These are phyloP conservation scores for Brachirus orientalis DNA, from an alignment of 2,113 vertebrate species.

Conservation along the genomic window DNA sequence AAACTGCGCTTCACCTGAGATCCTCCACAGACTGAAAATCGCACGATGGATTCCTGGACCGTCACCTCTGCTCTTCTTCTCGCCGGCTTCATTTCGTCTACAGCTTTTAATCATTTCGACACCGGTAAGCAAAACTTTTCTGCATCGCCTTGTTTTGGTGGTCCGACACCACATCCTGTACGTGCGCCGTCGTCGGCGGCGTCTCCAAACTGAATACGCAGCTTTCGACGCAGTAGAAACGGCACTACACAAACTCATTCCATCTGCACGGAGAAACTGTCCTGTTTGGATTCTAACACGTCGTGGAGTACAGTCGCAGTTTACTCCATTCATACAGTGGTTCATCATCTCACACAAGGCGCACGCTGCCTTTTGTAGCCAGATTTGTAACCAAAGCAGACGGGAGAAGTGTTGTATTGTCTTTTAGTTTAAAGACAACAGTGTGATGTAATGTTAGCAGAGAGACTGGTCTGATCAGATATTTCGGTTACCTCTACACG, in stretches of 20 bases:
- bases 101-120: slow-evolving; percentile 76
- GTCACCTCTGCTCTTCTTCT: slow-evolving; percentile 73
- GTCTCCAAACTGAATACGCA: slow-evolving; percentile 35
- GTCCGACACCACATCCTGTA: background rate
- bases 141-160: slow-evolving; percentile 20
- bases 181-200: background rate
- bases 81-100: slow-evolving; percentile 68
- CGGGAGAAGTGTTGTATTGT: background rate
- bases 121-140: slow-evolving; percentile 77
- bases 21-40: slow-evolving; percentile 8
- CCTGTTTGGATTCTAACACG: background rate
- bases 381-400: background rate
- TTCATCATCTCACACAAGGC: slow-evolving; percentile 1
- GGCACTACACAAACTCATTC: background rate
- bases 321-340: slow-evolving; percentile 35
- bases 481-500: slow-evolving; percentile 2
- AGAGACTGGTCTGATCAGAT: background rate
- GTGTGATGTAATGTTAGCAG: background rate
- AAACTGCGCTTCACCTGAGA: slow-evolving; percentile 74
- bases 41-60: slow-evolving; percentile 79
- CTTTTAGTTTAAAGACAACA: background rate
- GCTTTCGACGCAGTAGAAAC: background rate
- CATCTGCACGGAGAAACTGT: background rate
- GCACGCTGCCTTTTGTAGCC: background rate
- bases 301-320: background rate